Conservation (phyloP, 2,888 invertebrate genomes). For the Syrphus vitripennis region DNA sequence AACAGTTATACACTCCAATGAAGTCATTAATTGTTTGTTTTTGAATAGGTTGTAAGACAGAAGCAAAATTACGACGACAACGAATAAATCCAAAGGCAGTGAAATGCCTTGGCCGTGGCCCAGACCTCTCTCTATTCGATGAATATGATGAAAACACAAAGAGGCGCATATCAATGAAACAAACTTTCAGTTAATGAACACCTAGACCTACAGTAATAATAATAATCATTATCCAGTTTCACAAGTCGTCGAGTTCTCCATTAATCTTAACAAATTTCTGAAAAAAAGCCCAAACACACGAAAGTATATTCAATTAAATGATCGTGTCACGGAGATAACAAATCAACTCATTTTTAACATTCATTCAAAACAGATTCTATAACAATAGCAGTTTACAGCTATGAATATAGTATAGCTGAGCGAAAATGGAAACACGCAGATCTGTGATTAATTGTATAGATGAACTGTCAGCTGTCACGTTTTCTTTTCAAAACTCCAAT, state of each 20-base stretch:
- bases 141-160: too few species aligned
- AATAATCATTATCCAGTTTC: not conserved
- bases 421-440: slow-evolving; percentile 7
- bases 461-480: not conserved
- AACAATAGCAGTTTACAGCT: not conserved
- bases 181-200: not conserved
- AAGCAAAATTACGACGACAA: not conserved
- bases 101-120: too few species aligned
- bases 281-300: not conserved
- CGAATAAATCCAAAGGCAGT: too few species aligned
- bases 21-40: slow-evolving; percentile 46
- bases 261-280: not conserved
- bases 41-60: not conserved
- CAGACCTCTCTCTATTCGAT: too few species aligned
- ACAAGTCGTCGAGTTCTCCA: not conserved
- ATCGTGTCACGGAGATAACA: not conserved
- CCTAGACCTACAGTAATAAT: not conserved
- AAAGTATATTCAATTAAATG: not conserved
- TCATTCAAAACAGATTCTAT: not conserved
- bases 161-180: not conserved
- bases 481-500: not conserved
- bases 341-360: not conserved
- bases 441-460: not conserved
- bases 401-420: not conserved
- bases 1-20: slow-evolving; percentile 51